These are phyloP conservation scores for Steinernema khuongi DNA, from an alignment of 1,140 invertebrate genomes.

Conservation along the genomic window DNA sequence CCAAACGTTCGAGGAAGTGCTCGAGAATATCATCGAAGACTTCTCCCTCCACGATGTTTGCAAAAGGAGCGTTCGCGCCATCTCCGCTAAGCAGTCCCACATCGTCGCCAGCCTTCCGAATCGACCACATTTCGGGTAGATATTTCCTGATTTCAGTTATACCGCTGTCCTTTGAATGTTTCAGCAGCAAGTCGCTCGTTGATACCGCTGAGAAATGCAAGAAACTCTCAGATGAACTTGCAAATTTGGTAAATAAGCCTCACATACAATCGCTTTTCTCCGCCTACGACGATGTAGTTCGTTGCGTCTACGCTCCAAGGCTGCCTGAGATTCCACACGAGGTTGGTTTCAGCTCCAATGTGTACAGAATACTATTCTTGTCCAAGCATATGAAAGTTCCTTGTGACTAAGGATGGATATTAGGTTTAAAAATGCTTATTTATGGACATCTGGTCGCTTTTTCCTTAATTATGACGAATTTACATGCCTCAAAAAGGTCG, in stretches of 20 bases:
- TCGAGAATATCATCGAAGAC: background rate
- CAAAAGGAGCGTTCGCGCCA: background rate
- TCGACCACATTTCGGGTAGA: background rate
- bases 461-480: too few species aligned
- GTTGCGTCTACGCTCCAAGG: conserved; percentile 86
- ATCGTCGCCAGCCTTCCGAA: background rate
- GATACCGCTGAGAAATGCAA: background rate
- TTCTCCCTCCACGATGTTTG: background rate
- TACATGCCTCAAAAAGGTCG: too few species aligned
- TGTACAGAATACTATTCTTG: too few species aligned
- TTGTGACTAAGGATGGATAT: too few species aligned
- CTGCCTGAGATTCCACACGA: conserved; percentile 80
- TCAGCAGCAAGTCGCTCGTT: background rate
- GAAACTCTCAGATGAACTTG: conserved; percentile 6
- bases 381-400: too few species aligned
- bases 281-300: conserved; percentile 86
- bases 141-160: background rate
- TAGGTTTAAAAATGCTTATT: too few species aligned
- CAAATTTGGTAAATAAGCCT: conserved; percentile 22
- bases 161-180: too few species aligned
- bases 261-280: conserved; percentile 73
- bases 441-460: too few species aligned
- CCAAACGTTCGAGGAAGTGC: background rate
- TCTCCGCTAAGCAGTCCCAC: background rate
- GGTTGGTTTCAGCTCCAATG: too few species aligned